Conservation (phyloP, 2,797 vertebrate species). For the Myotis findleyi region DNA sequence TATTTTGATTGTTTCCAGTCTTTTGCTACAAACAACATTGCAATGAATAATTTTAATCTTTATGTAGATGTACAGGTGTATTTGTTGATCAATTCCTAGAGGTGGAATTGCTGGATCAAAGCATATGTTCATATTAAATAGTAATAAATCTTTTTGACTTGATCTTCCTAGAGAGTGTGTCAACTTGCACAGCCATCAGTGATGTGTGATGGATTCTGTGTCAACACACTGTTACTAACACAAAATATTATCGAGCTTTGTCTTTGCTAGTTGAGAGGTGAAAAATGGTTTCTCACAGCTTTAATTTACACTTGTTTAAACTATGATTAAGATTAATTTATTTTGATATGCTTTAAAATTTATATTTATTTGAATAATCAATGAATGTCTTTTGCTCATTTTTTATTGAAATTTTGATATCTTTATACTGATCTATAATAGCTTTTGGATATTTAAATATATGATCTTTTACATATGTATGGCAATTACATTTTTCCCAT, state of each 20-base stretch:
- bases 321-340: neutral
- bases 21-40: neutral
- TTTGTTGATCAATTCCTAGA: neutral
- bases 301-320: neutral
- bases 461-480: neutral
- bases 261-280: neutral
- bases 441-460: neutral
- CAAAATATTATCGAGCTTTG: neutral
- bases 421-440: slow-evolving; percentile 18
- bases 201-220: neutral
- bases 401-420: neutral
- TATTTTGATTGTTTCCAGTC: neutral
- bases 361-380: neutral
- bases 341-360: neutral
- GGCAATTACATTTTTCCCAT: neutral
- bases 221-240: neutral
- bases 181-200: neutral
- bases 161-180: neutral
- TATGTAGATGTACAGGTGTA: neutral
- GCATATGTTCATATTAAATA: neutral
- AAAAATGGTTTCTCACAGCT: neutral
- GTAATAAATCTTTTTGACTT: neutral
- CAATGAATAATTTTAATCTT: slow-evolving; percentile 10
- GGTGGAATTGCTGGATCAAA: neutral
- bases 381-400: neutral